Evolutionary conservation across 2,113 vertebrate species (phyloP).

Genomic region (Dendropsophus ebraccatus): DNA sequence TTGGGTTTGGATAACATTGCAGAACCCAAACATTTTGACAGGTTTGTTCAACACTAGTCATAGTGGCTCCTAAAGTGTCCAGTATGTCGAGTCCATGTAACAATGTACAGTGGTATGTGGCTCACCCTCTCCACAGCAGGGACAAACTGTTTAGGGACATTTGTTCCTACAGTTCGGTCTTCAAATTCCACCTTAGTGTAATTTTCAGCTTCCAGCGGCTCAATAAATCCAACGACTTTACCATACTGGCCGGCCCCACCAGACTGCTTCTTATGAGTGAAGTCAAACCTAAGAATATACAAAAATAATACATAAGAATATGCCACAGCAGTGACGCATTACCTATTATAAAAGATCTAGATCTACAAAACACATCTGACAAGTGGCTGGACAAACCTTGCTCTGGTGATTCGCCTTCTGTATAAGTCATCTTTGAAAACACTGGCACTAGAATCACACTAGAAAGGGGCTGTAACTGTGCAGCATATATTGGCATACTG

Average conservation of each 20-base stretch:
- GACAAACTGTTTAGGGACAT: constrained; percentile 91
- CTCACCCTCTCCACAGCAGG: constrained; percentile 90
- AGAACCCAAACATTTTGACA: no score
- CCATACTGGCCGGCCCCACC: constrained; percentile 94
- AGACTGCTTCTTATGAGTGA: constrained; percentile 91
- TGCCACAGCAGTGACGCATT: background rate
- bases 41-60: background rate
- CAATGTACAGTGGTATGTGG: background rate
- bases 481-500: no score
- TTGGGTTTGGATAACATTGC: no score
- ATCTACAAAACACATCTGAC: no score
- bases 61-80: background rate
- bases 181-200: constrained; percentile 89
- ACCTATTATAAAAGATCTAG: background rate
- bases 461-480: no score
- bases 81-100: background rate
- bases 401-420: no score
- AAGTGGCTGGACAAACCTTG: no score
- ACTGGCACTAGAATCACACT: no score
- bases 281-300: constrained; percentile 83
- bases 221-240: constrained; percentile 87
- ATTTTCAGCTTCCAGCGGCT: constrained; percentile 83
- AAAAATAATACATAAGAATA: background rate
- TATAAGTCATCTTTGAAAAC: no score
- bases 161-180: constrained; percentile 90